Base-by-base conservation (phyloP, 2,113 vertebrate species). In the Pterocles orientalis region DNA sequence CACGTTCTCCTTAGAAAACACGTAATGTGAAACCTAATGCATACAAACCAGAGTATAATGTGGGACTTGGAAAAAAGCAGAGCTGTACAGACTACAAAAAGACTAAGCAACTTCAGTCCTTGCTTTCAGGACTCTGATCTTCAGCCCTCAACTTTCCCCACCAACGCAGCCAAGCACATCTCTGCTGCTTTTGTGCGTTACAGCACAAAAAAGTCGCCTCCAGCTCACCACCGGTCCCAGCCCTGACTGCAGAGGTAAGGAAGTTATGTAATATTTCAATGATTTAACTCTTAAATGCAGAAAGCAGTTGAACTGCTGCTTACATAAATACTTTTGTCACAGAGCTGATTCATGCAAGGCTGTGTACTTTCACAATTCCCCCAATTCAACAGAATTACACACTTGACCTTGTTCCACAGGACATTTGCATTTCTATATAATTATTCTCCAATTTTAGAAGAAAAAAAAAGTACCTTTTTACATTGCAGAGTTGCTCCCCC, bases 351-450 rank as follows among this genome's bases (percentile, higher is more conserved):
- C 50, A 24, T 1, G 0, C 2, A 41, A 14, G 6, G 3, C 36
- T 10, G 0, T 1, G 15, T 7, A 24, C 6, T 51, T 20, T 15
- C 58, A 54, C 50, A 66, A 3, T 3, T 34, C 43, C n/a, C 26
- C 28, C 41, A 34, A 23, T 51, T 16, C 14, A 80, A 14, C 18
- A 64, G 14, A 71, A 73, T 1, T 4, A 31, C 26, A 66, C 47
- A 60, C 14, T 34, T 29, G 2, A 41, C 64, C 33, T 48, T 43
- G 2, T 13, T 91, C 51, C 5, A 66, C 6, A 54, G 18, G 7
- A 6, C 2, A 54, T 0, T 6, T 1, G 1, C 9, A 25, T 11
- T 47, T 14, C 68, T 24, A 0, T 0, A 18, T 0, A 25, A 62
- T 20, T 2, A 6, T 3, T 18, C 9, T 20, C 29, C 13, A 75